These are phyloP conservation scores for Koerneria pararmatus DNA, from an alignment of 2,888 invertebrate species.

Conservation along the genomic window DNA sequence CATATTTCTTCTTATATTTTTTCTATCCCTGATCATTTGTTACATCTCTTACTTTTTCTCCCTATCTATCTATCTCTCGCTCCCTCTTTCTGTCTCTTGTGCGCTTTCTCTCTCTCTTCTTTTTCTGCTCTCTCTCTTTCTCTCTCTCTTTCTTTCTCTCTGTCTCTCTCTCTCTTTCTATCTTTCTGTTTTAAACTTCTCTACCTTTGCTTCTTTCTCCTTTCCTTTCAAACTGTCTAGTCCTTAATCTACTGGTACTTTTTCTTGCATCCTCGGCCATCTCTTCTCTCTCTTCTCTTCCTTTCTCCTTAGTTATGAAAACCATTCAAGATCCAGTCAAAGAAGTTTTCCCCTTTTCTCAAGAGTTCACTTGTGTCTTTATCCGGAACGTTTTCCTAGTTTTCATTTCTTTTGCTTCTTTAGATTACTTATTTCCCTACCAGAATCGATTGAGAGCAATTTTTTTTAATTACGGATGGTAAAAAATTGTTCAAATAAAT, in stretches of 20 bases:
- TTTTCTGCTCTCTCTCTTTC: constrained; percentile 3
- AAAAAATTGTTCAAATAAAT: too few relatives aligned
- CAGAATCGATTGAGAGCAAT: too few relatives aligned
- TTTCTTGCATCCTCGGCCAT: too few relatives aligned
- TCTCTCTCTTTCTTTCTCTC: constrained; percentile 5
- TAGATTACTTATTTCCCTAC: constrained; percentile 2
- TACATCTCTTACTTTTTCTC: not conserved
- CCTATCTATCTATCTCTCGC: not conserved
- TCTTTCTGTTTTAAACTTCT: not conserved
- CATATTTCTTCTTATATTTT: too few relatives aligned
- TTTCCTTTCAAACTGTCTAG: not conserved
- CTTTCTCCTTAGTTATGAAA: not conserved
- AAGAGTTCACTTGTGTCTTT: not conserved
- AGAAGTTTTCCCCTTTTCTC: not conserved
- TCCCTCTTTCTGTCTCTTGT: not conserved
- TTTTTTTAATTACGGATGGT: too few relatives aligned
- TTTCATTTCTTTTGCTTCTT: not conserved
- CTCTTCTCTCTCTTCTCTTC: not conserved
- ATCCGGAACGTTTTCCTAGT: not conserved
- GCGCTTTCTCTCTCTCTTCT: constrained; percentile 4
- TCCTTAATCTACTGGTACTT: not conserved
- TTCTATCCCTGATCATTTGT: not conserved
- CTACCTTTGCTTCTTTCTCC: not conserved
- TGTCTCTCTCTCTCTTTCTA: not conserved
- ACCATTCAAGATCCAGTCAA: not conserved